Evolutionary conservation across 1,140 invertebrate species (phyloP), one percentile per base, ranked within the genome.

Genomic region (Neotoxoptera formosana): DNA sequence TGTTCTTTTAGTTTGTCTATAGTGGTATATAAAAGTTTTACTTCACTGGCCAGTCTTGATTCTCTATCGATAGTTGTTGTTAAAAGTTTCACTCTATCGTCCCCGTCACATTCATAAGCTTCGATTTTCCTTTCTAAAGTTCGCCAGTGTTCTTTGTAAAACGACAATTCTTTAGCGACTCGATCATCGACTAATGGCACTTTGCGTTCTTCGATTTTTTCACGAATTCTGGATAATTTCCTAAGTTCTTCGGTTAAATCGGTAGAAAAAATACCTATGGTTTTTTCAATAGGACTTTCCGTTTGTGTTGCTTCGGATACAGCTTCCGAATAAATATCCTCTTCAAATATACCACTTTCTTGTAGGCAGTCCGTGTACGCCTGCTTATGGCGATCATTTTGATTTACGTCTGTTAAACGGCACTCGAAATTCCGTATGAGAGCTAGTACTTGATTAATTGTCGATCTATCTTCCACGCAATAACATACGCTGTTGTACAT

Each of bases 331-430:
- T 93, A 90, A 67, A 92, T 67, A n/a, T 92, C 90, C 45, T 94
- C 95, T 81, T 95, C 95, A 94, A 95, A 96, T 90, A 96, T 96
- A 17, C 95, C 95, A 94, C 95, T 95, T 93, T 96, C 95, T 94
- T 96, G 95, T 45, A 96, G 91, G 90, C 94, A 94, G 48, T 95
- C 95, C 11, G 94, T 93, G 88, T 93, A 94, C 30, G 94, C 88
- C 23, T 94, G 87, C 51, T 94, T 94, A 51, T 94, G 48, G 81
- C 83, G 60, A 23, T 93, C 91, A 45, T 93, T 93, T 51, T 93
- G 91, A 56, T 93, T 93, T 34, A 36, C 48, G 14, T 93, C 91
- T 17, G 36, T 94, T 87, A 94, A 92, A 83, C 94, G 94, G 21
- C 94, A 93, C 91, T 95, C 94, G 81, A 94, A 94, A 92, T 94